Percentiles rank a stretch among this genome's conserved stretches.
These are phyloP conservation scores for Lagria hirta DNA, from an alignment of 2,888 invertebrate genomes.

Conservation along the genomic window DNA sequence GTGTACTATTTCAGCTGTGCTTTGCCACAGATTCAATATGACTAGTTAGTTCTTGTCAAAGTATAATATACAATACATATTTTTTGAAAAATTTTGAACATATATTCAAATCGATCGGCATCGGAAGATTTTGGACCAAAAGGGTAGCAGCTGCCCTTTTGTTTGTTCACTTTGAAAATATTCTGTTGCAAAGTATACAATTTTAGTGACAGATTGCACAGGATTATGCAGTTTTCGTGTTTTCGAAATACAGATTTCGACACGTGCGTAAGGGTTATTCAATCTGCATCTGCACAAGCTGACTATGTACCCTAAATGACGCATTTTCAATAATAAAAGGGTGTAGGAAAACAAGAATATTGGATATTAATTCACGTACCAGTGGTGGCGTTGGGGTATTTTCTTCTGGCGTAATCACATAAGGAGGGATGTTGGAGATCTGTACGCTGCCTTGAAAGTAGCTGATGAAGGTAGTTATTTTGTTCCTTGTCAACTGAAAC, in stretches of 20 bases:
- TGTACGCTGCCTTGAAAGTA: slow-evolving; percentile 47
- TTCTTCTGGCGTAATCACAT: slow-evolving; percentile 54
- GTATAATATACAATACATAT: too few relatives aligned
- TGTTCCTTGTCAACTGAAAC: slow-evolving; percentile 69
- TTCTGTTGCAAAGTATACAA: slow-evolving; percentile 36
- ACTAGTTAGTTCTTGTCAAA: too few relatives aligned
- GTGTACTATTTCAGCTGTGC: too few relatives aligned
- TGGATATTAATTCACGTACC: slow-evolving; percentile 53
- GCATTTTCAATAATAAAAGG: slow-evolving; percentile 5
- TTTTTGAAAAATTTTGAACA: too few relatives aligned
- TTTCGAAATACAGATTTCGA: slow-evolving; percentile 29
- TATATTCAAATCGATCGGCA: slow-evolving; percentile 9
- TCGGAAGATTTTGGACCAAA: slow-evolving; percentile 7
- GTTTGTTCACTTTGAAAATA: slow-evolving; percentile 30
- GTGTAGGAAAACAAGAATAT: slow-evolving; percentile 2
- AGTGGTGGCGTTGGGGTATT: slow-evolving; percentile 65
- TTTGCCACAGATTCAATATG: too few relatives aligned
- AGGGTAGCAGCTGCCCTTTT: slow-evolving; percentile 17
- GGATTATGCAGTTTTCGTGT: slow-evolving; percentile 41
- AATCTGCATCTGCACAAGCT: slow-evolving; percentile 20
- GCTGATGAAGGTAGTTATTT: slow-evolving; percentile 56
- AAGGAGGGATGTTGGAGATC: slow-evolving; percentile 45
- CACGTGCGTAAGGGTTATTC: slow-evolving; percentile 28
- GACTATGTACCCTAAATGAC: too few relatives aligned
- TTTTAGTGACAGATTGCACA: slow-evolving; percentile 34